Percentiles rank a stretch among this genome's conserved stretches.
These are phyloP conservation scores for Scaptomyza hsui DNA, from an alignment of 1,140 invertebrate genomes.

Conservation along the genomic window DNA sequence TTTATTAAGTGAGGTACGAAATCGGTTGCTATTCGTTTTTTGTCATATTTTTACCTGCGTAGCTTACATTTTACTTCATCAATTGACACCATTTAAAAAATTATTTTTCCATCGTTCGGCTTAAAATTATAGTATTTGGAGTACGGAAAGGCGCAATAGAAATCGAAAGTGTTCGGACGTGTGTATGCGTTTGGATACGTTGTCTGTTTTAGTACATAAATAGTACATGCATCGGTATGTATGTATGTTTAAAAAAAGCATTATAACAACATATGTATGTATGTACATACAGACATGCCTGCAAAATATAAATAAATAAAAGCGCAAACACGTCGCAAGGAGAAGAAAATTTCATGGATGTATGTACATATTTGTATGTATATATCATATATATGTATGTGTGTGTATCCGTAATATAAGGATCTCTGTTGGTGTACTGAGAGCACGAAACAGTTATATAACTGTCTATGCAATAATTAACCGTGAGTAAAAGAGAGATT, in stretches of 20 bases:
- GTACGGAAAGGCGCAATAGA: slow-evolving; percentile 4
- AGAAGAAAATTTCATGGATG: slow-evolving; percentile 4
- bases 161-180: slow-evolving; percentile 24
- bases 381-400: slow-evolving; percentile 15
- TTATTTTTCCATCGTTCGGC: not conserved
- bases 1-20: not conserved
- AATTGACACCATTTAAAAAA: slow-evolving; percentile 1
- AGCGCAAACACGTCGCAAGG: slow-evolving; percentile 5
- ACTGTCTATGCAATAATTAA: slow-evolving; percentile 26
- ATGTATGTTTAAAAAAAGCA: too few relatives aligned
- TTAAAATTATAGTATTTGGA: not conserved
- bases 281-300: too few relatives aligned
- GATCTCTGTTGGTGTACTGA: slow-evolving; percentile 34
- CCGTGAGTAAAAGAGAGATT: slow-evolving; percentile 6
- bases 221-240: too few relatives aligned
- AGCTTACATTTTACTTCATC: not conserved
- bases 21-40: not conserved
- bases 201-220: not conserved
- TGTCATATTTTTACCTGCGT: not conserved
- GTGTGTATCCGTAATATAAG: slow-evolving; percentile 49
- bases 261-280: too few relatives aligned
- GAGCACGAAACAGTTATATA: slow-evolving; percentile 57
- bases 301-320: slow-evolving; percentile 28
- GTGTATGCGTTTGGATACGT: not conserved
- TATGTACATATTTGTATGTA: not conserved